Evolutionary conservation across 2,797 vertebrate species (phyloP), one percentile per base, ranked within the genome.

Genomic region (Acomys russatus): DNA sequence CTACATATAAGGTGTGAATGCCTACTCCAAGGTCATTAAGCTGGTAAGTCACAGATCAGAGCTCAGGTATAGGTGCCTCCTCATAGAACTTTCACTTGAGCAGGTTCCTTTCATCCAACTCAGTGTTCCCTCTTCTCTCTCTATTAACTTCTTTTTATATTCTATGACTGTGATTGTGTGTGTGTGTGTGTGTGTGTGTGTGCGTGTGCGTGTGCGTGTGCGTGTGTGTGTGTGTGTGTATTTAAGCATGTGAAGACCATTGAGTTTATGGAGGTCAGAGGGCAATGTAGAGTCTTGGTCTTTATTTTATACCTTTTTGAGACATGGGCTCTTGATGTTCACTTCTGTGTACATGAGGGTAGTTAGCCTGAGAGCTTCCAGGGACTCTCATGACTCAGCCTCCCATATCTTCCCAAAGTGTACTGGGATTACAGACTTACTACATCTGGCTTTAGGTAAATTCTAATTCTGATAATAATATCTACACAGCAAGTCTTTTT

Each of bases 61-160:
- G 22, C 1, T 54, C 5, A 18, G 7, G 22, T 6, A 3, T 10
- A 38, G 2, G 6, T 35, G 8, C 1, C 30, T 56, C n/a, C n/a
- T 68, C 0, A 30, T 71, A 64, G 63, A 5, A 64, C 5, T 71
- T 74, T 74, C 11, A 70, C 2, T 30, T 0, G 66, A 61, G 12
- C 3, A 3, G 51, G 12, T 80, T 44, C n/a, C 33, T 22, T 63
- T 56, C 14, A n/a, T 84, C 14, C 11, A 73, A 59, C 28, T 44
- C 12, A 64, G 23, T 63, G 8, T 28, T 22, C 22, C 61, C 17
- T 44, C 14, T 63, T 18, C 18, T 63, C 8, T 54, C 7, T 78
- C 49, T 28, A 18, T 2, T 6, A 30, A 25, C 14, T 30, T 49
- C 25, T 77, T 56, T 10, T 56, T 10, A 56, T 14, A 14, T 77